phyloP scores from a whole-genome alignment of 1,140 invertebrate species.

The Rhopalosiphum maidis region DNA sequence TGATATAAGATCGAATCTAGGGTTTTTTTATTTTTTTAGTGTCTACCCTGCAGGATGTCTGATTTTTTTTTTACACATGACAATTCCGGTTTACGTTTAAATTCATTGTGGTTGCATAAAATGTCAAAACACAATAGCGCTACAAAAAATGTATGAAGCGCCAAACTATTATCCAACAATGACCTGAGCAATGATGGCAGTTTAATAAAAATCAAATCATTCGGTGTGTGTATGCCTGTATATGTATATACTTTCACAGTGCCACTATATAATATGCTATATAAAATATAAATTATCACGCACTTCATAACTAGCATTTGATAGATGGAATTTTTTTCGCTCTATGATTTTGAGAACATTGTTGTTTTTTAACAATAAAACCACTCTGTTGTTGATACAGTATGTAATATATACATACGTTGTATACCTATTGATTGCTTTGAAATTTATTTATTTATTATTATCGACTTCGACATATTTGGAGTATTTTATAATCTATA shows the following conservation, averaged over 20 bases:
- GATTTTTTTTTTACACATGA: slow-evolving; percentile 21
- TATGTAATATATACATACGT: background rate
- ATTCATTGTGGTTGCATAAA: slow-evolving; percentile 35
- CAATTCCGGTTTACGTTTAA: slow-evolving; percentile 29
- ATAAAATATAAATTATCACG: slow-evolving; percentile 22
- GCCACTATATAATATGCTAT: slow-evolving; percentile 17
- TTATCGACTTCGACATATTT: background rate
- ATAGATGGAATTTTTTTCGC: slow-evolving; percentile 25
- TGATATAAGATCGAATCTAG: slow-evolving; percentile 14
- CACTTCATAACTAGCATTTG: background rate
- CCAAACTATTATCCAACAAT: slow-evolving; percentile 3
- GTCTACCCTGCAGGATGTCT: slow-evolving; percentile 27
- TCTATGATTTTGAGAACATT: slow-evolving; percentile 23
- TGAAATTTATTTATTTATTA: background rate
- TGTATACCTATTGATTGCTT: background rate
- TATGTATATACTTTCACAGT: background rate
- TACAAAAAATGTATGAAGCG: slow-evolving; percentile 24
- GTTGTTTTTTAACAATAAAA: slow-evolving; percentile 26
- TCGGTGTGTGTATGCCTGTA: background rate
- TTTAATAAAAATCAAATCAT: slow-evolving; percentile 41
- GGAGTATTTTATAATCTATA: background rate
- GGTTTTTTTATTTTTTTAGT: slow-evolving; percentile 1
- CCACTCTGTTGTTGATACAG: background rate
- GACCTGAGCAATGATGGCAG: background rate
- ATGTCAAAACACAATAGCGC: slow-evolving; percentile 52